Base-by-base conservation (phyloP, 2,888 invertebrate species). In the Meta bourneti region DNA sequence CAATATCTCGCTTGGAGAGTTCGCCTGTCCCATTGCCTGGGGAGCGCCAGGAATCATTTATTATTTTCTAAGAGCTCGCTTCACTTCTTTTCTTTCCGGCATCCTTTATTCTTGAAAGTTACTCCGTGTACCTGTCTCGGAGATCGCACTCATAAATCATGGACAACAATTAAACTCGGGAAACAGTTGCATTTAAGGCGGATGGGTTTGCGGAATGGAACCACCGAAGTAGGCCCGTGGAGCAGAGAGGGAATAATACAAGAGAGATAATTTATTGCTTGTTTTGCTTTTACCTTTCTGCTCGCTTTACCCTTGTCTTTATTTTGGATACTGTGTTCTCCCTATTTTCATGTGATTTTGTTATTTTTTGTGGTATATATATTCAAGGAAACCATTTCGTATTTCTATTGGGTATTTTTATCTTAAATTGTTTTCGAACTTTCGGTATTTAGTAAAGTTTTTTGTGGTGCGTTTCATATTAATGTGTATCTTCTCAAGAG, bases 111-210 rank as follows among this genome's bases (percentile, higher is more conserved):
- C 70, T 77, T n/a, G 49, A 51, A 82, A 82, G 71, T 51, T 71
- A 82, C 81, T 82, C 61, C 71, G 13, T 70, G 85, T 78, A 86
- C 85, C 85, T 86, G 85, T 78, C 69, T 86, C 77, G 51, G 19
- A 49, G 48, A 34, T 69, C 61, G 34, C 81, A 5, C 49, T 61
- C 78, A 86, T 86, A 78, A 86, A 86, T 86, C 85, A 86, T 49
- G 54, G 78, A 48, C 61, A 78, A 70, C 85, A 86, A 86, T 86
- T 86, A 86, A 78, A 78, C 77, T 77, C 74, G 69, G 77, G 70
- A 86, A 86, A 78, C 78, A 78, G 85, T 86, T 75, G 85, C 85
- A 70, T 86, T 86, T 86, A 78, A 52, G 84, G 9, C n/a, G 54
- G 13, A 13, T 75, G 61, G 54, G 54, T 75, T 48, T 13, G 6